These are phyloP conservation scores for Pampusana beccarii DNA, from an alignment of 2,113 vertebrate species.

Conservation along the genomic window DNA sequence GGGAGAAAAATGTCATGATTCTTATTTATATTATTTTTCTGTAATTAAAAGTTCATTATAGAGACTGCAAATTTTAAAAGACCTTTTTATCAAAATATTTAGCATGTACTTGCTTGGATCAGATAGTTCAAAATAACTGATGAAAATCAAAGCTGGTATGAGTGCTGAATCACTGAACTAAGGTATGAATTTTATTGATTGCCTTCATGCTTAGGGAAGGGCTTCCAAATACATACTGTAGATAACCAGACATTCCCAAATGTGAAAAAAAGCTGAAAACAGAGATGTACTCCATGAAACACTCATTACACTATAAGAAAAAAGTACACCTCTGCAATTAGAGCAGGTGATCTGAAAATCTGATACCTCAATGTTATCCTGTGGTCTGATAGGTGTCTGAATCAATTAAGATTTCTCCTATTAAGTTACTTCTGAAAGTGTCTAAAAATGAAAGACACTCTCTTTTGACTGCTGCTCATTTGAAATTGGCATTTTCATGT, in stretches of 20 bases:
- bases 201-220: neutral
- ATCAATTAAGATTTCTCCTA: constrained; percentile 41
- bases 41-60: neutral
- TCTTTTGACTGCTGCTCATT: constrained; percentile 72
- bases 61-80: neutral
- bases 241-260: neutral
- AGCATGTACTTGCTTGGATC: neutral
- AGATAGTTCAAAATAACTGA: neutral
- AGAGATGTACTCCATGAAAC: neutral
- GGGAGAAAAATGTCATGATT: neutral
- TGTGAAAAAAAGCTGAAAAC: neutral
- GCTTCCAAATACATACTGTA: neutral
- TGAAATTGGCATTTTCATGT: constrained; percentile 80
- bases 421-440: constrained; percentile 63
- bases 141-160: neutral
- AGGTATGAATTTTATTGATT: neutral
- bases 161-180: neutral
- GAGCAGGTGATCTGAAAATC: constrained; percentile 2
- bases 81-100: neutral
- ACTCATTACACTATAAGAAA: neutral
- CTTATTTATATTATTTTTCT: neutral
- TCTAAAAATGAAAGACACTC: constrained; percentile 52
- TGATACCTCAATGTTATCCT: constrained; percentile 44
- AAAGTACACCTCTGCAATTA: neutral
- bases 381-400: constrained; percentile 26